phyloP scores from a whole-genome alignment of 2,888 invertebrate genomes.

The Hirtodrosophila confusa region DNA sequence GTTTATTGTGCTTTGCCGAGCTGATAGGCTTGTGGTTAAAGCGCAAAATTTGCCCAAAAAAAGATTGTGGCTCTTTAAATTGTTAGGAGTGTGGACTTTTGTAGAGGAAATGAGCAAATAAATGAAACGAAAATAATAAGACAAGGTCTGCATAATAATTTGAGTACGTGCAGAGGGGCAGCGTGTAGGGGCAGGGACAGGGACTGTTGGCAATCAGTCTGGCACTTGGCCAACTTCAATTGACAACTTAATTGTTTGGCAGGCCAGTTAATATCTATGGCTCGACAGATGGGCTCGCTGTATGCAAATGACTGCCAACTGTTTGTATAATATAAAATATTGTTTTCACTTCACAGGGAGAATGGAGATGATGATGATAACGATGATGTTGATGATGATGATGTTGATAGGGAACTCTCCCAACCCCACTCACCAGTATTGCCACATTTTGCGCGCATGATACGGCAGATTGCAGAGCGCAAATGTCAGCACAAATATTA shows the following conservation, averaged over 20 bases:
- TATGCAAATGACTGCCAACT: slow-evolving; percentile 52
- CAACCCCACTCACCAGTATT: slow-evolving; percentile 88
- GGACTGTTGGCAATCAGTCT: background rate
- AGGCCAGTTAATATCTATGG: slow-evolving; percentile 19
- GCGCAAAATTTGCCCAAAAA: background rate
- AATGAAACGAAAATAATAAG: slow-evolving; percentile 11
- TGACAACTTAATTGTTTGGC: slow-evolving; percentile 59
- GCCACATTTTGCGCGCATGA: slow-evolving; percentile 94
- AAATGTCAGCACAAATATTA: slow-evolving; percentile 94
- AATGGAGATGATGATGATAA: background rate
- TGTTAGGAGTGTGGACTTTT: slow-evolving; percentile 18
- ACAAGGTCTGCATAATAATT: slow-evolving; percentile 25
- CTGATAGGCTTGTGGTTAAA: background rate
- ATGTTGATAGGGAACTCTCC: background rate
- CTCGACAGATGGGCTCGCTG: slow-evolving; percentile 28
- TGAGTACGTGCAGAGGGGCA: background rate
- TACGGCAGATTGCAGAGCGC: slow-evolving; percentile 95
- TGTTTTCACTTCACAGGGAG: background rate
- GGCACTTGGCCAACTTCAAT: slow-evolving; percentile 31
- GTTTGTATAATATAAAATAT: slow-evolving; percentile 37
- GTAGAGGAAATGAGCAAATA: slow-evolving; percentile 20
- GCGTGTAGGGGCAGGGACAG: background rate
- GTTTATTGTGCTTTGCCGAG: slow-evolving; percentile 1
- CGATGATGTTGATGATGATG: slow-evolving; percentile 17
- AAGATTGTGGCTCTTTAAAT: background rate